phyloP scores from a whole-genome alignment of 2,797 vertebrate species.

The Rhadinocentrus ornatus region DNA sequence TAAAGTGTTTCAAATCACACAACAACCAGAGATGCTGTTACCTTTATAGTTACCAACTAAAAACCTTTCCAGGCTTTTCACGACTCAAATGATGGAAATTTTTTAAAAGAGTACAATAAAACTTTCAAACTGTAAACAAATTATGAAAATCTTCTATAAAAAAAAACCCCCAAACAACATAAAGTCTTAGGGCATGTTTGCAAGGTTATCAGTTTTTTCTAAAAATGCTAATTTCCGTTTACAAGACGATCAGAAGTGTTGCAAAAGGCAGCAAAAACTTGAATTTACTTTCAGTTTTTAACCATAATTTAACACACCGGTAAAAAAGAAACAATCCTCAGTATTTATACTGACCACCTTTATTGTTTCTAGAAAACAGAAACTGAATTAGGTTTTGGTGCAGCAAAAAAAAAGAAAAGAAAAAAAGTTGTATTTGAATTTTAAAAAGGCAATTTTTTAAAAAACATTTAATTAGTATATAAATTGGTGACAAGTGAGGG shows the following conservation, averaged over 20 bases:
- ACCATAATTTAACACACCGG: too few relatives aligned
- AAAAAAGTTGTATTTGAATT: background rate
- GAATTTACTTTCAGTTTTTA: too few relatives aligned
- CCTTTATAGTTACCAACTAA: too few relatives aligned
- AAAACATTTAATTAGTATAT: background rate
- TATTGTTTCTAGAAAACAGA: too few relatives aligned
- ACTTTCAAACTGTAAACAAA: background rate
- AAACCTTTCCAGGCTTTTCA: background rate
- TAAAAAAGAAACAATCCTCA: too few relatives aligned
- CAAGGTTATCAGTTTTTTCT: background rate
- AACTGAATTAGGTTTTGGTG: background rate
- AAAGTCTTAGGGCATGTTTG: too few relatives aligned
- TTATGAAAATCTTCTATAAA: background rate
- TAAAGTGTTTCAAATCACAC: constrained; percentile 32
- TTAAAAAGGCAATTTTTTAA: background rate
- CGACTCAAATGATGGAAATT: background rate
- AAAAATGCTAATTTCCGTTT: background rate
- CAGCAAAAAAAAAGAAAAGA: too few relatives aligned
- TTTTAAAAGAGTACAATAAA: background rate
- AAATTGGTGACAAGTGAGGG: background rate
- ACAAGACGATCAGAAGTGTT: too few relatives aligned
- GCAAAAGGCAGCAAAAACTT: too few relatives aligned
- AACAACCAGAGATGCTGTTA: too few relatives aligned
- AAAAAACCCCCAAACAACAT: too few relatives aligned
- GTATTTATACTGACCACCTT: background rate